Percentiles rank a stretch among this genome's conserved stretches.
These are phyloP conservation scores for Lasioglossum villosulum DNA, from an alignment of 2,888 invertebrate genomes.

Conservation along the genomic window DNA sequence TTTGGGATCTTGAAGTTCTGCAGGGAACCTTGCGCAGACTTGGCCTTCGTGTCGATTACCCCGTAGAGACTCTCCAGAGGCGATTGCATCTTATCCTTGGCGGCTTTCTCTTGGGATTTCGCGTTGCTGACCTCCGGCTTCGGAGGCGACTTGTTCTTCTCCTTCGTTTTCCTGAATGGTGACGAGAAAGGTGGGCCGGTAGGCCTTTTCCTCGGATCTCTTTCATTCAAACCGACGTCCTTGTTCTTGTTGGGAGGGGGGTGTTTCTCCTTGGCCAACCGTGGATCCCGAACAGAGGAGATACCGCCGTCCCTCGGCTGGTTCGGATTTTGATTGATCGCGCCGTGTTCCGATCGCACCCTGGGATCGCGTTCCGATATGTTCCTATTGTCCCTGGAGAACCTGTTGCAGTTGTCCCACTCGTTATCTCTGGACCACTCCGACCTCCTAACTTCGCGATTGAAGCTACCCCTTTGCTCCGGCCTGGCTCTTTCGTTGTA, in stretches of 20 bases:
- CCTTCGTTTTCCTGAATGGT: conserved; percentile 47
- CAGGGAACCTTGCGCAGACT: conserved; percentile 84
- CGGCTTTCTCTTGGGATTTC: conserved; percentile 55
- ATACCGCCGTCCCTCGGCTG: conserved; percentile 51
- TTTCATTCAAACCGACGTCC: conserved; percentile 62
- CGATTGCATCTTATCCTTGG: conserved; percentile 83
- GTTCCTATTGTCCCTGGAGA: conserved; percentile 60
- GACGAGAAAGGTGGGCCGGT: neutral
- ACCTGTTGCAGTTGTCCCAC: conserved; percentile 58
- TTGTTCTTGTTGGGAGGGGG: conserved; percentile 41
- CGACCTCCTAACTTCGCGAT: conserved; percentile 64
- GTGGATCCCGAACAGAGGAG: conserved; percentile 70
- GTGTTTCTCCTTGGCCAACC: conserved; percentile 72
- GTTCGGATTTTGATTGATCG: conserved; percentile 25
- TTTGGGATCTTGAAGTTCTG: conserved; percentile 87
- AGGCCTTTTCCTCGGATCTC: conserved; percentile 72
- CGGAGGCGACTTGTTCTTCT: conserved; percentile 61
- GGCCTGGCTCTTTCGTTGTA: conserved; percentile 70
- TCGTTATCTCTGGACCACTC: conserved; percentile 66
- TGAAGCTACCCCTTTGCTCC: conserved; percentile 63
- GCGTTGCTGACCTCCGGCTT: conserved; percentile 44
- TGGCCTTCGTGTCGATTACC: conserved; percentile 81
- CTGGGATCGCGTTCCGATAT: conserved; percentile 72
- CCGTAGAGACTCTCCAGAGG: conserved; percentile 85
- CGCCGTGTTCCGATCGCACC: conserved; percentile 59